Evolutionary conservation across 2,113 vertebrate species (phyloP), one percentile per base, ranked within the genome.

Genomic region (Nanger granti): DNA sequence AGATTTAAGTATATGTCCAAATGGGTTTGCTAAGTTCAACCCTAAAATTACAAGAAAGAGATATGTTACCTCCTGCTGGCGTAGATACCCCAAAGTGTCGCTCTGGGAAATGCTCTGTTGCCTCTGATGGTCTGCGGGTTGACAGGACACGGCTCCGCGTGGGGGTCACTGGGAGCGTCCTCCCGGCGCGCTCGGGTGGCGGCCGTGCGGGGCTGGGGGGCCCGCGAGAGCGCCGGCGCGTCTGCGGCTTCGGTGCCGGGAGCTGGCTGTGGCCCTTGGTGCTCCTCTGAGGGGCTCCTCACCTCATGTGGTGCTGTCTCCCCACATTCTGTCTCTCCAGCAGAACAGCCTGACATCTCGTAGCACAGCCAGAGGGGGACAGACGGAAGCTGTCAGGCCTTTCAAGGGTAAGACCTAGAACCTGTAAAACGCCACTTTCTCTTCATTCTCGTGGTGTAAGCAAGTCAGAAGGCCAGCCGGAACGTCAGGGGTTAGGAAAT

Each of bases 151-250:
- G 31, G 69, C n/a, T 66, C 26, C 28, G 4, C 17, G 44, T 31
- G 22, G 26, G 31, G 29, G 14, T 37, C 15, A 3, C 11, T 22
- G 66, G 9, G n/a, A 8, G 4, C 4, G 14, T 29, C 62, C 17
- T 31, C 18, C 4, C 5, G 41, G 60, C 17, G 3, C 26, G 14
- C 57, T 54, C 11, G 11, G 28, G 15, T 57, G 20, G 47, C 44
- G 55, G 28, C 7, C 5, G 14, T 28, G 7, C 24, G 86, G 22
- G 18, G 44, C 13, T 76, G 14, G 29, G 22, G 11, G 29, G 29
- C 17, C 37, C 11, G 8, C 13, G 24, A 34, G 44, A 6, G 3
- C 20, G 14, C 24, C 12, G 8, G n/a, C 3, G 2, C 13, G 2
- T 49, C 29, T 24, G 10, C 5, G 59, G 4, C 24, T 18, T 12